Conservation (phyloP, 2,113 vertebrate species). For the Coptodon bakossiorum region DNA sequence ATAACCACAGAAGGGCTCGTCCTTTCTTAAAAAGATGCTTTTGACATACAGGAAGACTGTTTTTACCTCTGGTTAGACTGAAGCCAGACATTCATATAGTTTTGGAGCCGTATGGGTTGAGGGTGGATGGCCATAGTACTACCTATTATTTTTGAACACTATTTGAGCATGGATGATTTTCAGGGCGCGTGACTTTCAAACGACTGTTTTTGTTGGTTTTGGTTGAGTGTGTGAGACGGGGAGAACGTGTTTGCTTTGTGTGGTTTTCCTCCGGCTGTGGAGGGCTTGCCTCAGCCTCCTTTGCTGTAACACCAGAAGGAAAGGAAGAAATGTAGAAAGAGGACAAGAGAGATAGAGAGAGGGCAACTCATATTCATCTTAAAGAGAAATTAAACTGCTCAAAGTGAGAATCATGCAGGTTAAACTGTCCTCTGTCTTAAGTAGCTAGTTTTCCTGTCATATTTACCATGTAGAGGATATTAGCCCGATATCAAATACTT, state of each 20-base stretch:
- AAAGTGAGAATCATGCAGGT: neutral
- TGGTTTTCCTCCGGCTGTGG: constrained; percentile 41
- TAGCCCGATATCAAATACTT: neutral
- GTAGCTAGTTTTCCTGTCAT: neutral
- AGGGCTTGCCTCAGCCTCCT: constrained; percentile 25
- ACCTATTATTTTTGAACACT: constrained; percentile 10
- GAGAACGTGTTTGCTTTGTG: constrained; percentile 42
- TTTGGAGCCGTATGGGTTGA: neutral
- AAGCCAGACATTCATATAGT: neutral
- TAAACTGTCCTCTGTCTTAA: neutral
- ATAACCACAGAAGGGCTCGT: neutral
- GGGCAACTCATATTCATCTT: neutral
- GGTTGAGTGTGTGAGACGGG: constrained; percentile 13
- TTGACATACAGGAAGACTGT: neutral
- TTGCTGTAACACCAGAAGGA: neutral
- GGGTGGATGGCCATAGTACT: neutral
- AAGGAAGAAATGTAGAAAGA: neutral
- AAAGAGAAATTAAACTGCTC: neutral
- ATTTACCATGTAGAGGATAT: neutral
- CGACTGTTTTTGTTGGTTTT: constrained; percentile 31
- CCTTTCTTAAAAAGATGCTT: neutral
- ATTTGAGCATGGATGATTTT: neutral
- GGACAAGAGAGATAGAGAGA: neutral
- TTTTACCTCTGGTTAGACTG: neutral
- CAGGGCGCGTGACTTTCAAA: neutral